Percentiles rank a stretch among this genome's conserved stretches.
Evolutionary conservation across 1,140 invertebrate genomes (phyloP).

Genomic region (Meteorus sp.): DNA sequence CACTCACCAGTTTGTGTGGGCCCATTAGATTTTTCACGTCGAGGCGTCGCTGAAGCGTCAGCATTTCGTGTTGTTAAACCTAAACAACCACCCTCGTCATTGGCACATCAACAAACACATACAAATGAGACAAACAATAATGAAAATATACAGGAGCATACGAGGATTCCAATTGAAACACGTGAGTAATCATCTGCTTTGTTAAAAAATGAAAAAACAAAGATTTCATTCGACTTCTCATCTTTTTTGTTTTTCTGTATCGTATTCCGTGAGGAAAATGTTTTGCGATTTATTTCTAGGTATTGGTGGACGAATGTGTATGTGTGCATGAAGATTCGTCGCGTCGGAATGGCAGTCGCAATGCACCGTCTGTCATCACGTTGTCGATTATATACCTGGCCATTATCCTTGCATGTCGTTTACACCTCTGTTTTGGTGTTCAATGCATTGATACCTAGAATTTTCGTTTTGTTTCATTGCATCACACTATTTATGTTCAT

Average conservation of each 20-base stretch:
- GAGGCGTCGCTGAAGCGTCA: constrained; percentile 55
- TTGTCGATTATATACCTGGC: constrained; percentile 45
- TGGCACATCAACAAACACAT: constrained; percentile 40
- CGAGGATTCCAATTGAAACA: constrained; percentile 39
- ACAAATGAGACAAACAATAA: constrained; percentile 50
- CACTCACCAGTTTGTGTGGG: constrained; percentile 57
- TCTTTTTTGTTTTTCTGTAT: constrained; percentile 9
- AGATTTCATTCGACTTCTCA: background rate
- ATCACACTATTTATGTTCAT: no score
- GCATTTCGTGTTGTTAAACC: constrained; percentile 56
- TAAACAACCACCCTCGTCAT: constrained; percentile 43
- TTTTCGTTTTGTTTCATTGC: constrained; percentile 1
- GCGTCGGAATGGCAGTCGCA: background rate
- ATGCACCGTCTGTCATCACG: constrained; percentile 44
- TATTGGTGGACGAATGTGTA: no score
- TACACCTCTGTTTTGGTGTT: constrained; percentile 10
- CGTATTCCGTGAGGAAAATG: no score
- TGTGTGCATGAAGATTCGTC: background rate
- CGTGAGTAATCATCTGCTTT: constrained; percentile 35
- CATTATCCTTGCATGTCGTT: constrained; percentile 39
- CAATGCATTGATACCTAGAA: constrained; percentile 12
- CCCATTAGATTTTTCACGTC: constrained; percentile 54
- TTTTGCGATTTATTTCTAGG: no score
- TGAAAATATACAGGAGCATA: constrained; percentile 45
- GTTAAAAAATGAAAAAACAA: background rate